phyloP scores from a whole-genome alignment of 2,113 vertebrate species.

The Myrmecophaga tridactyla region DNA sequence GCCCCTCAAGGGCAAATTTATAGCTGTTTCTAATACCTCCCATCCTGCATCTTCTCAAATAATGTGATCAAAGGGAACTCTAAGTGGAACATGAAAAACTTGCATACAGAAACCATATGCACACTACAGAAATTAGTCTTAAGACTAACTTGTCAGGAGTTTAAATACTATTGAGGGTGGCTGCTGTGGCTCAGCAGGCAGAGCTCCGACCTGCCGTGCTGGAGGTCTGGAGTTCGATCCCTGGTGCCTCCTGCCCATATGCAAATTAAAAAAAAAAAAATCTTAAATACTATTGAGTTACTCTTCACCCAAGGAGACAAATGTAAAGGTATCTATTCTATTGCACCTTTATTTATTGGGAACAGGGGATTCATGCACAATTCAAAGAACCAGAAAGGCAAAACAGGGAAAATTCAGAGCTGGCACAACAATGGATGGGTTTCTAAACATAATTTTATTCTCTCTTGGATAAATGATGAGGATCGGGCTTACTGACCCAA shows the following conservation, averaged over 20 bases:
- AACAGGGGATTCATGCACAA: background rate
- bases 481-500: background rate
- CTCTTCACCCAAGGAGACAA: background rate
- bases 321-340: background rate
- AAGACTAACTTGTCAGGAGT: background rate
- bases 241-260: too few relatives aligned
- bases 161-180: background rate
- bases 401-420: background rate
- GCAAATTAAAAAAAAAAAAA: too few relatives aligned
- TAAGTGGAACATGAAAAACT: background rate
- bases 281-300: background rate
- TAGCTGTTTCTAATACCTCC: slow-evolving; percentile 7
- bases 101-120: background rate
- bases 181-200: too few relatives aligned
- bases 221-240: too few relatives aligned
- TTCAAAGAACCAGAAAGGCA: background rate
- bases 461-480: background rate
- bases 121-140: background rate
- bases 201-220: too few relatives aligned
- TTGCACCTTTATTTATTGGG: background rate
- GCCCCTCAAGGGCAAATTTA: background rate
- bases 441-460: background rate
- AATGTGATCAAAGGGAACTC: slow-evolving; percentile 27
- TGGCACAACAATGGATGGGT: background rate
- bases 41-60: slow-evolving; percentile 31